Conservation (phyloP, 2,888 invertebrate genomes). For the Plemyria rubiginata region DNA sequence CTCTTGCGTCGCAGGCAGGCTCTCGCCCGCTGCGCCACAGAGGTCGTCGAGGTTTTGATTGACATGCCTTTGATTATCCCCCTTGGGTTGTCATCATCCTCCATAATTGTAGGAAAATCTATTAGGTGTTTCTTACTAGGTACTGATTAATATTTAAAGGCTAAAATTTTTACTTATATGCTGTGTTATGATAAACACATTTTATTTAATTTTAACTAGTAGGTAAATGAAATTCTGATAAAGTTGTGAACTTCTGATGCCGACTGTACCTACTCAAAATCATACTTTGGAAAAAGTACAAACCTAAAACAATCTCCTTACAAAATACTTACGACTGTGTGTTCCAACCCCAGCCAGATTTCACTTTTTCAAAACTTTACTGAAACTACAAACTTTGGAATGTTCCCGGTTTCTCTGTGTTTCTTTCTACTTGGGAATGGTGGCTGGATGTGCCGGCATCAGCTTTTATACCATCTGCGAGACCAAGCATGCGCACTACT, state of each 20-base stretch:
- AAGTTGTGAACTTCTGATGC: neutral
- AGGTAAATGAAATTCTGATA: no score
- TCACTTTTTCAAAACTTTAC: conserved; percentile 59
- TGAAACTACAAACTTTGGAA: conserved; percentile 46
- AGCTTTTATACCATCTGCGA: conserved; percentile 63
- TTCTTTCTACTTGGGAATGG: conserved; percentile 68
- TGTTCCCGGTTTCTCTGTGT: conserved; percentile 35
- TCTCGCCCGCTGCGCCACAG: no score
- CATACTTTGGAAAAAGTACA: neutral
- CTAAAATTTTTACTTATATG: no score
- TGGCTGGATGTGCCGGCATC: conserved; percentile 39
- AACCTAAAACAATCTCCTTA: neutral
- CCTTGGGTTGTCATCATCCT: no score
- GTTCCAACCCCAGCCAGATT: conserved; percentile 47
- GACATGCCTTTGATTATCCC: no score
- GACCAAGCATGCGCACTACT: conserved; percentile 62
- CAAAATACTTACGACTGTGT: conserved; percentile 42
- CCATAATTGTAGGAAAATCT: no score
- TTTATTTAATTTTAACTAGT: no score
- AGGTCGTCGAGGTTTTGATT: no score
- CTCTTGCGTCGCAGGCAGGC: no score
- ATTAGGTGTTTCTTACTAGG: no score
- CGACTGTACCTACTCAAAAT: neutral
- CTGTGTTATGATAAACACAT: no score
- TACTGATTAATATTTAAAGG: no score